These are phyloP conservation scores for Pseudomyrmex flavicornis DNA, from an alignment of 1,140 invertebrate species.

Conservation along the genomic window DNA sequence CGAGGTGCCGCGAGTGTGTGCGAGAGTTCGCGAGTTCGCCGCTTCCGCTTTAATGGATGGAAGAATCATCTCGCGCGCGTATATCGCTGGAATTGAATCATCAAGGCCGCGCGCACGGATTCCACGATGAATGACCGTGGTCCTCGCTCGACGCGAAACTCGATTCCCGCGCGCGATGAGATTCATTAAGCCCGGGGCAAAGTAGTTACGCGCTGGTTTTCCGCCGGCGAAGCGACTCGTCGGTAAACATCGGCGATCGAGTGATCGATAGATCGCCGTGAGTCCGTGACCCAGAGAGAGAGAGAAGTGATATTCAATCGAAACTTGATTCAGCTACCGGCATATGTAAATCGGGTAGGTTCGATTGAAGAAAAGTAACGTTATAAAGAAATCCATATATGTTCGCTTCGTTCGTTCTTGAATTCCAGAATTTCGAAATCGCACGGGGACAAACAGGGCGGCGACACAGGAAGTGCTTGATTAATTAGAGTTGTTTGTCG, in stretches of 20 bases:
- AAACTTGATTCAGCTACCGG: not conserved
- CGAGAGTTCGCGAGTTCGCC: constrained; percentile 14
- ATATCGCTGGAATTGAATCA: constrained; percentile 26
- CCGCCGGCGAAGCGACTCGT: constrained; percentile 20
- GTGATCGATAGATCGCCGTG: constrained; percentile 40
- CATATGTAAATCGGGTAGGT: no score
- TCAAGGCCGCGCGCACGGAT: not conserved
- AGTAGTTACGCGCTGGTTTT: not conserved
- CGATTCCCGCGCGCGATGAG: not conserved
- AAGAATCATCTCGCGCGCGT: constrained; percentile 14
- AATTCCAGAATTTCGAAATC: no score
- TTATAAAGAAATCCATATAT: no score
- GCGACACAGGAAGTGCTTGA: no score
- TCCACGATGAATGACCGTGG: constrained; percentile 41
- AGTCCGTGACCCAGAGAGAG: no score
- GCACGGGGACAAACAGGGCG: no score
- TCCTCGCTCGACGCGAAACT: not conserved
- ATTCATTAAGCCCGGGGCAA: constrained; percentile 12
- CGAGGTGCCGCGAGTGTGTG: not conserved
- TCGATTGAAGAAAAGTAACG: no score
- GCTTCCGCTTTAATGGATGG: constrained; percentile 15
- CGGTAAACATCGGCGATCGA: constrained; percentile 17
- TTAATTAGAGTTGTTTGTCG: no score
- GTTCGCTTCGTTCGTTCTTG: no score
- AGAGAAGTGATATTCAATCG: not conserved